Evolutionary conservation across 2,113 vertebrate species (phyloP).

Genomic region (Desmodus rotundus): DNA sequence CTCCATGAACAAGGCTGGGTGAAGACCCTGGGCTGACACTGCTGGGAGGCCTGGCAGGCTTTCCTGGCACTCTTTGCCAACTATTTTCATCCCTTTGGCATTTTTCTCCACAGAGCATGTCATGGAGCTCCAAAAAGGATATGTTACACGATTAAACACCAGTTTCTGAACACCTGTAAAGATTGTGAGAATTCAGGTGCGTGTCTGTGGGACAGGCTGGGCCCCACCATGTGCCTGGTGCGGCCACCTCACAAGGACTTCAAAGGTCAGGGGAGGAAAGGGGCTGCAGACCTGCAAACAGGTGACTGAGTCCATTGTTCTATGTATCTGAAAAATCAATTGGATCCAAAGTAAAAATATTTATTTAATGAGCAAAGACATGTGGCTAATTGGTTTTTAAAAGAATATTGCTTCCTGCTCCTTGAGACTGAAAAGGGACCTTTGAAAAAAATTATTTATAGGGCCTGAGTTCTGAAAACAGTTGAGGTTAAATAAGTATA

Average conservation of each 20-base stretch:
- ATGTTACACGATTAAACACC: neutral
- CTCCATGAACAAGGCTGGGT: neutral
- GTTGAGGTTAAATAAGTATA: neutral
- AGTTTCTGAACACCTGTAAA: neutral
- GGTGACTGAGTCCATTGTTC: slow-evolving; percentile 33
- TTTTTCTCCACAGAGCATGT: neutral
- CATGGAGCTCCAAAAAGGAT: neutral
- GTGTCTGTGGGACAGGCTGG: neutral
- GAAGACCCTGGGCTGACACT: neutral
- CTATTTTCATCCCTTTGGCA: too few species aligned
- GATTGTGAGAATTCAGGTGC: neutral
- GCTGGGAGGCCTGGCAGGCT: neutral
- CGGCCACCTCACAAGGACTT: neutral
- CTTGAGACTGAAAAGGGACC: neutral
- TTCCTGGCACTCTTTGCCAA: neutral
- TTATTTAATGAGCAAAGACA: slow-evolving; percentile 52
- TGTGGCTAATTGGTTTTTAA: slow-evolving; percentile 41
- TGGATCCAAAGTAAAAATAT: slow-evolving; percentile 45
- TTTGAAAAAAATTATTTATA: neutral
- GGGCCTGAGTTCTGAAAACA: neutral
- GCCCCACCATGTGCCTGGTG: neutral
- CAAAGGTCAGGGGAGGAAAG: slow-evolving; percentile 32
- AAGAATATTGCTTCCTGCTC: slow-evolving; percentile 51
- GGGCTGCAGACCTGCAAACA: neutral
- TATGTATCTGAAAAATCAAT: neutral